phyloP scores from a whole-genome alignment of 2,888 invertebrate genomes.

The Eledone cirrhosa region DNA sequence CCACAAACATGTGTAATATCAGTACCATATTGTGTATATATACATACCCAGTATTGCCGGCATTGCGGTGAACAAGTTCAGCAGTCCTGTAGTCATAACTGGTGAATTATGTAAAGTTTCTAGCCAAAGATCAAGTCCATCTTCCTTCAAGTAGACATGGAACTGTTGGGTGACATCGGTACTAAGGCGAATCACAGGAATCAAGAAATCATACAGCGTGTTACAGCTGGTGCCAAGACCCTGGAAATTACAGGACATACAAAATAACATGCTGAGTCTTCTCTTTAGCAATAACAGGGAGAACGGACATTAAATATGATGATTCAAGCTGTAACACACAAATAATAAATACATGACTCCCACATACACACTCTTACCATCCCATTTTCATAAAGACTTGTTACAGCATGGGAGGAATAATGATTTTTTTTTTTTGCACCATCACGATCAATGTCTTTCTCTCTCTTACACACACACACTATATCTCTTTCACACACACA shows the following conservation, averaged over 20 bases:
- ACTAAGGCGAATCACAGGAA: conserved; percentile 76
- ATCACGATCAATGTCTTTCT: not conserved
- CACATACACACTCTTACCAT: too few relatives aligned
- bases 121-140: conserved; percentile 90
- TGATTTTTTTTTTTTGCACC: too few relatives aligned
- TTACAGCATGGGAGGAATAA: too few relatives aligned
- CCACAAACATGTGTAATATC: too few relatives aligned
- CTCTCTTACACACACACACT: too few relatives aligned
- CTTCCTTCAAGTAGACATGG: conserved; percentile 90
- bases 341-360: too few relatives aligned
- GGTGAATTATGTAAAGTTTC: conserved; percentile 82
- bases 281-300: too few relatives aligned
- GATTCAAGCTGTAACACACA: too few relatives aligned
- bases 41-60: conserved; percentile 56
- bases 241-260: too few relatives aligned
- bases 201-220: conserved; percentile 69
- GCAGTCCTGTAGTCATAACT: conserved; percentile 68
- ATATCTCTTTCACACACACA: not conserved
- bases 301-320: too few relatives aligned
- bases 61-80: conserved; percentile 72
- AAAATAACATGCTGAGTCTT: not conserved
- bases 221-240: conserved; percentile 60
- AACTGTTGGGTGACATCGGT: conserved; percentile 81
- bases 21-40: conserved; percentile 35
- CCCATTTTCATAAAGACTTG: too few relatives aligned